phyloP scores from a whole-genome alignment of 1,140 invertebrate genomes.

The Drosophila yakuba region DNA sequence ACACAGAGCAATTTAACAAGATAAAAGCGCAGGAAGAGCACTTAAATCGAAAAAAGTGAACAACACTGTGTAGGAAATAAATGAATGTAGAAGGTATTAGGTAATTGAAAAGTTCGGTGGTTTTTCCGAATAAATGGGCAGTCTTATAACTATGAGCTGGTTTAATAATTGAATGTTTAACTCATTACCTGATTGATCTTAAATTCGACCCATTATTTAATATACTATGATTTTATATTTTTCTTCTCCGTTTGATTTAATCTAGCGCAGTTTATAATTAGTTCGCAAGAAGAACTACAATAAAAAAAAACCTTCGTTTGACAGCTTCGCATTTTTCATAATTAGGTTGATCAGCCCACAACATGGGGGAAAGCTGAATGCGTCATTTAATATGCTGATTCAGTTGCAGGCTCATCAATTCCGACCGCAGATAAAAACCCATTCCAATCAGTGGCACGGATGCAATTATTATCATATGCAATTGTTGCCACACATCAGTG shows the following conservation, averaged over 20 bases:
- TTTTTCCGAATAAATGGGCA: neutral
- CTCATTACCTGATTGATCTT: neutral
- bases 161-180: neutral
- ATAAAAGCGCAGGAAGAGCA: constrained; percentile 4
- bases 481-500: constrained; percentile 29
- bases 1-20: constrained; percentile 23
- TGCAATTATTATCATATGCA: constrained; percentile 24
- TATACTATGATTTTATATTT: too few species aligned
- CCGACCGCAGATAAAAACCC: constrained; percentile 11
- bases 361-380: constrained; percentile 27
- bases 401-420: constrained; percentile 27
- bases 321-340: constrained; percentile 12
- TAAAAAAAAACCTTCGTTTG: constrained; percentile 8
- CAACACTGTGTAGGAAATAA: neutral
- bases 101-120: neutral
- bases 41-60: constrained; percentile 6
- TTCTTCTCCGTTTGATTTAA: neutral
- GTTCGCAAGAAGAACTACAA: neutral
- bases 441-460: constrained; percentile 25
- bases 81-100: neutral
- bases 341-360: constrained; percentile 29
- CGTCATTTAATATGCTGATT: constrained; percentile 37
- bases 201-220: too few species aligned
- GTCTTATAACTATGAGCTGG: neutral
- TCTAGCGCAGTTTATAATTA: neutral